Evolutionary conservation across 2,113 vertebrate genomes (phyloP).

Genomic region (Pteruthius melanotis): DNA sequence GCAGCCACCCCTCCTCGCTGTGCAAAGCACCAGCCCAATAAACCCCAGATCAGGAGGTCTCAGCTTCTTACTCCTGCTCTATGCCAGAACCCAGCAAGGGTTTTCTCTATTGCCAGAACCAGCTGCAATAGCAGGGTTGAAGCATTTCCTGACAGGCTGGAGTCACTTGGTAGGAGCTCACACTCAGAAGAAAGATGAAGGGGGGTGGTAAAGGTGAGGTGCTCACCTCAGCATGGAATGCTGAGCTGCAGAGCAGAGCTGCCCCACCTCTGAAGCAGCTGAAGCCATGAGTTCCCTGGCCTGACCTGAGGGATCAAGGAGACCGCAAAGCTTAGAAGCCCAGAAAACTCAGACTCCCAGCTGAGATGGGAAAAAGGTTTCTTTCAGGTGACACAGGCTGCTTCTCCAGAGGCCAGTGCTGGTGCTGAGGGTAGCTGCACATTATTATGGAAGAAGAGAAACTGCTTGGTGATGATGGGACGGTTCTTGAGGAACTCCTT

Average conservation of each 20-base stretch:
- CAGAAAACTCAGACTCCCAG: neutral
- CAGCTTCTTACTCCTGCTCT: neutral
- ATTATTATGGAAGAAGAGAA: neutral
- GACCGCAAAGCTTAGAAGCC: neutral
- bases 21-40: rapidly evolving
- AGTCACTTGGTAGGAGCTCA: neutral
- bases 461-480: neutral
- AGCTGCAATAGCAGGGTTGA: neutral
- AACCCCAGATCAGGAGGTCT: neutral
- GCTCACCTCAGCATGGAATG: neutral
- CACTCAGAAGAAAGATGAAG: neutral
- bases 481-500: neutral
- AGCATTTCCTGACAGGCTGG: neutral
- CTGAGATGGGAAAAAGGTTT: neutral
- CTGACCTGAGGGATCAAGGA: neutral
- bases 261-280: rapidly evolving
- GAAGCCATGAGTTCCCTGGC: neutral
- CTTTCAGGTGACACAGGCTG: neutral
- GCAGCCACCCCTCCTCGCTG: rapidly evolving
- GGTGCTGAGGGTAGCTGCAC: neutral
- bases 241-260: neutral
- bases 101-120: no score
- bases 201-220: neutral
- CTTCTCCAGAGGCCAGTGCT: neutral
- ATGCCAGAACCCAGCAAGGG: neutral